These are phyloP conservation scores for Chrysolina haemoptera DNA, from an alignment of 2,888 invertebrate species.

Conservation along the genomic window DNA sequence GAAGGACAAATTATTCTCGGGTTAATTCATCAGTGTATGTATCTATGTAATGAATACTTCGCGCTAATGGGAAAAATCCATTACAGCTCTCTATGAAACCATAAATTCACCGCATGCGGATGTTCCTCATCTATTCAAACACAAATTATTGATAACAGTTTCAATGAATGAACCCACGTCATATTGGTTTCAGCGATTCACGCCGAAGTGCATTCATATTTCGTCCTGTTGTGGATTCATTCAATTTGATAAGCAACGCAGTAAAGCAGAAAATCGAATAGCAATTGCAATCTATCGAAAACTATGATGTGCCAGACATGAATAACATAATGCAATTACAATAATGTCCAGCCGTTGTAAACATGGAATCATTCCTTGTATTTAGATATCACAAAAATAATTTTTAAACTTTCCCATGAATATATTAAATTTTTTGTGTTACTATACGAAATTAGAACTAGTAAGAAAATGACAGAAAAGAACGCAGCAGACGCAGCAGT, in stretches of 20 bases:
- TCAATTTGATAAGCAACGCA: neutral
- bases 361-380: no score
- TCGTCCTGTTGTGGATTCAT: conserved; percentile 10
- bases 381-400: no score
- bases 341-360: no score
- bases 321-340: neutral
- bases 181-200: neutral
- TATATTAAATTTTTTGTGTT: no score
- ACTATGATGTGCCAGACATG: neutral
- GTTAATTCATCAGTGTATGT: no score
- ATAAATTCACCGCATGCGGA: neutral
- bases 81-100: neutral
- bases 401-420: no score
- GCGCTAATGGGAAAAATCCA: neutral
- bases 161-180: neutral
- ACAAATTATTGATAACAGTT: conserved; percentile 8
- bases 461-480: no score
- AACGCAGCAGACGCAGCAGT: no score
- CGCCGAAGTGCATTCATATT: neutral
- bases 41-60: neutral
- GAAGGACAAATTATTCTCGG: no score
- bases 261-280: conserved; percentile 14
- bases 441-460: no score
- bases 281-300: neutral
- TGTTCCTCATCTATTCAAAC: neutral